Conservation (phyloP, 2,113 vertebrate species). For the Gyps fulvus region DNA sequence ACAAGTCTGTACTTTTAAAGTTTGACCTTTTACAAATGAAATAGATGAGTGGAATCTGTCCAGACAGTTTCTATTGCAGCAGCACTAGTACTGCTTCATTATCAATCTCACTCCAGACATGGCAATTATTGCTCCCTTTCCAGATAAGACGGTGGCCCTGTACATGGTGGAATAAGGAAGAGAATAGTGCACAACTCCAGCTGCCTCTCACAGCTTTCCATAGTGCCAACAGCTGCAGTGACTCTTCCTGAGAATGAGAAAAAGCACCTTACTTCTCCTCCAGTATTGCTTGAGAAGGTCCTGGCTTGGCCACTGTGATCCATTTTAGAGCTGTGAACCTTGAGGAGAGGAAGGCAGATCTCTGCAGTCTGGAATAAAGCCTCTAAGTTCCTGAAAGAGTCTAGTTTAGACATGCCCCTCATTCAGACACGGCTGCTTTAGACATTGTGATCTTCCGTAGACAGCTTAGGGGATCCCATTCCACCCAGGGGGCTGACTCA, state of each 20-base stretch:
- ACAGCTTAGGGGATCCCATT: neutral
- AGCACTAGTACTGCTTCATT: neutral
- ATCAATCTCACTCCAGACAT: neutral
- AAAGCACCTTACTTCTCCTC: neutral
- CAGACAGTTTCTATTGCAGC: neutral
- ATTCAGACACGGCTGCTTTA: neutral
- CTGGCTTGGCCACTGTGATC: neutral
- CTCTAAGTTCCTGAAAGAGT: neutral
- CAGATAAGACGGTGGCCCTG: neutral
- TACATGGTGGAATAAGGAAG: neutral
- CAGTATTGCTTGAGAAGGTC: neutral
- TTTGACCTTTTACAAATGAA: neutral
- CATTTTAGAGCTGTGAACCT: neutral
- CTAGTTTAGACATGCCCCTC: neutral
- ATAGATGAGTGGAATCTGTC: neutral
- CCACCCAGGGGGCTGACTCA: neutral
- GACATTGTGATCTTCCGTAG: neutral
- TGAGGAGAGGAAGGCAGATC: neutral
- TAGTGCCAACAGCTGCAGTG: neutral
- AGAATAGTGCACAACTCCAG: neutral
- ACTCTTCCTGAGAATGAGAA: neutral
- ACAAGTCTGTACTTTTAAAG: neutral
- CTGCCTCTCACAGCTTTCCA: neutral
- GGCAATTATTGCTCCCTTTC: neutral
- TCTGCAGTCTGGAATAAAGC: neutral